A percentile compares a stretch with the other conserved stretches of the same genome.
These are phyloP conservation scores for Cnemophilus loriae DNA, from an alignment of 2,113 vertebrate species.

Conservation along the genomic window DNA sequence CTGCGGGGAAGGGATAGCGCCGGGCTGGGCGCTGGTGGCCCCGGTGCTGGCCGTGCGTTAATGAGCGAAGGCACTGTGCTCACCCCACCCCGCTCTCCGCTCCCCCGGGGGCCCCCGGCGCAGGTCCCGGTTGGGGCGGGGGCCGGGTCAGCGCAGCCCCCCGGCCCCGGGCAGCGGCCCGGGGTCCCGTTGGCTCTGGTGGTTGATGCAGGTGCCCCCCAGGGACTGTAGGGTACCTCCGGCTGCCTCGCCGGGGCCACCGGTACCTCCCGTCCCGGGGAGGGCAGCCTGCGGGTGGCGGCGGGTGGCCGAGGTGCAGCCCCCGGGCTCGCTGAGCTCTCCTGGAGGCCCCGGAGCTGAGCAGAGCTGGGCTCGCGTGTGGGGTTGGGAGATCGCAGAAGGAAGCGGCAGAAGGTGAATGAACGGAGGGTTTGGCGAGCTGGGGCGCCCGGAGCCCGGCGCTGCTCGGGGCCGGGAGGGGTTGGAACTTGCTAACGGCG, in stretches of 20 bases:
- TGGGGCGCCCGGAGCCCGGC: accelerated
- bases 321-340: neutral
- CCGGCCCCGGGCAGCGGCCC: neutral
- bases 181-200: neutral
- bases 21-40: neutral
- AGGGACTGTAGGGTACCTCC: accelerated
- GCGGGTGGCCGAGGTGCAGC: neutral
- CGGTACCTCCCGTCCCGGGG: accelerated
- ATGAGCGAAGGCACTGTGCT: neutral
- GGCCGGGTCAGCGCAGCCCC: neutral
- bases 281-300: no score
- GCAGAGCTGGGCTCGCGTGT: neutral
- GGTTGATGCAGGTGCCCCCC: neutral
- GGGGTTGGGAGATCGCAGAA: neutral
- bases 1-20: neutral
- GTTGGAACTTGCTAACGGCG: neutral
- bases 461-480: neutral
- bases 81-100: accelerated
- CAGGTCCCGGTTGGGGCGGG: neutral
- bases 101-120: accelerated
- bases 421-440: neutral
- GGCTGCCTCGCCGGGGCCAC: neutral
- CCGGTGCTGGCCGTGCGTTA: no score
- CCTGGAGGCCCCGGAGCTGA: neutral
- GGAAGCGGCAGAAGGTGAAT: neutral